These are phyloP conservation scores for Pipistrellus kuhlii DNA, from an alignment of 2,797 vertebrate genomes.

Conservation along the genomic window DNA sequence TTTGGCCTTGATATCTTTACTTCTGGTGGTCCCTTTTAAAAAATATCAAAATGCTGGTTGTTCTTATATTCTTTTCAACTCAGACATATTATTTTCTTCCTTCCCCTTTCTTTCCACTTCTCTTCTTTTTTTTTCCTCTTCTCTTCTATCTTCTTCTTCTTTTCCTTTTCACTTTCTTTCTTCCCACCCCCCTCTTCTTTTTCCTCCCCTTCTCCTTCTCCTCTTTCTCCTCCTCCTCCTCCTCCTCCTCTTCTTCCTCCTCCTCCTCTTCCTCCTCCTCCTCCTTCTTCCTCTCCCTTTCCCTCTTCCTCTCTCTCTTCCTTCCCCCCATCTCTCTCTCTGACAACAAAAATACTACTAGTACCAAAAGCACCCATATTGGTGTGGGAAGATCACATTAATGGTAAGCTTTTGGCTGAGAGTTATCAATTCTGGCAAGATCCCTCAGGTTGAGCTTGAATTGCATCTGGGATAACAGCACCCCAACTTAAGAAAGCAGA, in stretches of 20 bases:
- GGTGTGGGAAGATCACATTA: not conserved
- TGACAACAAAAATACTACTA: not conserved
- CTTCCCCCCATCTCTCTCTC: not conserved
- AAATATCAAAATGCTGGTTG: not conserved
- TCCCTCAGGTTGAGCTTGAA: not conserved
- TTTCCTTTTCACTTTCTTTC: not conserved
- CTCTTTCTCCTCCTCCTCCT: rapidly evolving
- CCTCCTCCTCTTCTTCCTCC: not conserved
- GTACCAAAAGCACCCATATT: not conserved
- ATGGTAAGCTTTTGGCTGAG: not conserved
- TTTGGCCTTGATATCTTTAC: not conserved
- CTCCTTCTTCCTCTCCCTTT: too few species aligned
- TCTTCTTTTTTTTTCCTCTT: not conserved
- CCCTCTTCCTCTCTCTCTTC: too few species aligned
- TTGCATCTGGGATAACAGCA: not conserved
- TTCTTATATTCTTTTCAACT: not conserved
- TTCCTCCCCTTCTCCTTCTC: too few species aligned
- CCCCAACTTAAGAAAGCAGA: not conserved
- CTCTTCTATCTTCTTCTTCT: too few species aligned
- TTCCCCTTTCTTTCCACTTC: too few species aligned
- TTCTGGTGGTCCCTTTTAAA: not conserved
- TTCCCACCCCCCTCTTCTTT: not conserved
- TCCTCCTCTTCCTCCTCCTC: rapidly evolving
- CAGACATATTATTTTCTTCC: not conserved
- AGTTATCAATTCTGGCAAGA: not conserved